These are phyloP conservation scores for Tenodera sinensis DNA, from an alignment of 2,888 invertebrate genomes.

Conservation along the genomic window DNA sequence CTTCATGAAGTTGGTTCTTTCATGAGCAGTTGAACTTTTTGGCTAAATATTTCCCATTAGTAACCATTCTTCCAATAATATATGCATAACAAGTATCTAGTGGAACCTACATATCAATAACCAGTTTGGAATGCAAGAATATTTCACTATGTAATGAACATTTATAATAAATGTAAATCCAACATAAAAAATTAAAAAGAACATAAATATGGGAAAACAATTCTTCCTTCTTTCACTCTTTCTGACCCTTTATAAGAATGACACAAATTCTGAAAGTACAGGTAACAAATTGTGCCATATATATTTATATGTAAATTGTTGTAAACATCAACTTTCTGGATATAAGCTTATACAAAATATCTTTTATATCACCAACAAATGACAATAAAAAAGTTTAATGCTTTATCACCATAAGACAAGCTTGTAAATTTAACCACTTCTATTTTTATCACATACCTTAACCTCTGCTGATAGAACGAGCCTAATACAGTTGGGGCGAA, in stretches of 20 bases:
- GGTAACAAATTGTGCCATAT: not conserved
- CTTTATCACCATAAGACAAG: not conserved
- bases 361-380: not conserved
- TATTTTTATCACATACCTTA: not conserved
- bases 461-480: not conserved
- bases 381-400: not conserved
- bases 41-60: not conserved
- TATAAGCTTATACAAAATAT: not conserved
- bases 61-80: not conserved
- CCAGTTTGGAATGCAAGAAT: constrained; percentile 13
- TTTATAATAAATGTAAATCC: not conserved
- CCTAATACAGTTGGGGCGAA: not conserved
- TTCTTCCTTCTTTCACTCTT: not conserved
- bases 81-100: not conserved
- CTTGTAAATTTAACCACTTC: not conserved
- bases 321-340: not conserved
- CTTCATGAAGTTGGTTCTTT: not conserved
- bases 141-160: not conserved
- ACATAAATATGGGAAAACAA: not conserved
- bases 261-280: not conserved
- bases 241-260: not conserved
- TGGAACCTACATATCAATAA: not conserved
- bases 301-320: not conserved
- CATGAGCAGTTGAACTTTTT: not conserved
- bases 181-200: not conserved